A percentile compares a stretch with the other conserved stretches of the same genome.
These are phyloP conservation scores for Arothron firmamentum DNA, from an alignment of 2,113 vertebrate genomes.

Conservation along the genomic window DNA sequence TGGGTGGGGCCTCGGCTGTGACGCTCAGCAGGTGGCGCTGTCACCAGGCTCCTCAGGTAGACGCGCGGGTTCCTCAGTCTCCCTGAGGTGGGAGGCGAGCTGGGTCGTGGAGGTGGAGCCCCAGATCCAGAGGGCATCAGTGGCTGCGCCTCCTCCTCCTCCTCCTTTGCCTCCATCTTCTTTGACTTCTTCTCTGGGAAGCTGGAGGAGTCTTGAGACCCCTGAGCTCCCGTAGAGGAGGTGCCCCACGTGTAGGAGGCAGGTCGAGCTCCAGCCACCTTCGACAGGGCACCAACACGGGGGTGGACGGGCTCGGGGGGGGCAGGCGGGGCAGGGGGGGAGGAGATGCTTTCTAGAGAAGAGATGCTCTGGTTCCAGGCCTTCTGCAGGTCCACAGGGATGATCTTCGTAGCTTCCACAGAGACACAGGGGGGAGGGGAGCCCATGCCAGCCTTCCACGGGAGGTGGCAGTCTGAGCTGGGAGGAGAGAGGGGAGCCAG, in stretches of 20 bases:
- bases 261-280: slow-evolving; percentile 59
- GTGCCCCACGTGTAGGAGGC: slow-evolving; percentile 53
- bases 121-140: slow-evolving; percentile 77
- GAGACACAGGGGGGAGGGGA: slow-evolving; percentile 87
- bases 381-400: slow-evolving; percentile 89
- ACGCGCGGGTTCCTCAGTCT: slow-evolving; percentile 78
- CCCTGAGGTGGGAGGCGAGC: slow-evolving; percentile 48
- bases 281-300: slow-evolving; percentile 68
- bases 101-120: slow-evolving; percentile 53
- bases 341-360: slow-evolving; percentile 91
- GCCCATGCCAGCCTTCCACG: slow-evolving; percentile 85
- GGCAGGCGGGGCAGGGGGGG: slow-evolving; percentile 79
- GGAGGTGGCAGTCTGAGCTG: slow-evolving; percentile 82
- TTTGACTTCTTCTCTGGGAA: slow-evolving; percentile 74
- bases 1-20: slow-evolving; percentile 72
- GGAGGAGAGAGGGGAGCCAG: slow-evolving; percentile 74
- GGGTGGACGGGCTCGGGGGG: slow-evolving; percentile 65
- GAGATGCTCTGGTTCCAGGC: slow-evolving; percentile 98
- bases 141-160: slow-evolving; percentile 78
- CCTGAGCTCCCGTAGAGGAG: slow-evolving; percentile 22
- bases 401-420: slow-evolving; percentile 92
- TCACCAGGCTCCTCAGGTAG: slow-evolving; percentile 74
- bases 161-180: slow-evolving; percentile 66
- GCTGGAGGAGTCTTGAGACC: slow-evolving; percentile 71
- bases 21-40: slow-evolving; percentile 57